phyloP scores from a whole-genome alignment of 2,113 vertebrate genomes.

The Saimiri boliviensis region DNA sequence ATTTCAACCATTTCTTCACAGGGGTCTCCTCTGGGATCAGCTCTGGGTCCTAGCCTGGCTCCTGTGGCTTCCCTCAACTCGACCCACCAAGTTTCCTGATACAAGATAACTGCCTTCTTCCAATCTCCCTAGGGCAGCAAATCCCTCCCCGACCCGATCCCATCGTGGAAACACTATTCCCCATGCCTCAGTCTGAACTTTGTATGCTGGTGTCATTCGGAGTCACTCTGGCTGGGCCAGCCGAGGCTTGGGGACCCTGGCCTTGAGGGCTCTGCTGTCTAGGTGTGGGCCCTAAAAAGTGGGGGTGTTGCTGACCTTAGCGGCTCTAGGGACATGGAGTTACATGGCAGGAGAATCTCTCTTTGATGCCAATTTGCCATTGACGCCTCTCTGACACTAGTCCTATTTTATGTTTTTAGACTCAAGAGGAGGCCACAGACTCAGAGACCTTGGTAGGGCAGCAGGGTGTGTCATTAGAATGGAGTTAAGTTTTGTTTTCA shows the following conservation, averaged over 20 bases:
- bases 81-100: too few species aligned
- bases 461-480: not conserved
- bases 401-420: not conserved
- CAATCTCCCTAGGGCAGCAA: not conserved
- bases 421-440: not conserved
- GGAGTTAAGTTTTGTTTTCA: not conserved
- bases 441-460: not conserved
- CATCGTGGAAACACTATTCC: not conserved
- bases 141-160: not conserved
- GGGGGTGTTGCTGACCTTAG: not conserved
- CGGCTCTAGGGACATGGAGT: not conserved
- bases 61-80: not conserved
- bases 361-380: not conserved
- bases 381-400: not conserved
- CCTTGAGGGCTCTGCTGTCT: accelerated
- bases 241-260: not conserved
- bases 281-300: too few species aligned
- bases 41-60: not conserved
- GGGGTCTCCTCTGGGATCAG: not conserved
- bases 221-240: not conserved
- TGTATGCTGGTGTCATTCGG: too few species aligned
- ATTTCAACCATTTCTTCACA: not conserved
- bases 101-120: not conserved
- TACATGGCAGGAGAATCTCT: not conserved
- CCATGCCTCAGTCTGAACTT: too few species aligned